Percentiles rank a stretch among this genome's conserved stretches.
Conservation (phyloP, 1,140 invertebrate species). For the Odontomachus brunneus region DNA sequence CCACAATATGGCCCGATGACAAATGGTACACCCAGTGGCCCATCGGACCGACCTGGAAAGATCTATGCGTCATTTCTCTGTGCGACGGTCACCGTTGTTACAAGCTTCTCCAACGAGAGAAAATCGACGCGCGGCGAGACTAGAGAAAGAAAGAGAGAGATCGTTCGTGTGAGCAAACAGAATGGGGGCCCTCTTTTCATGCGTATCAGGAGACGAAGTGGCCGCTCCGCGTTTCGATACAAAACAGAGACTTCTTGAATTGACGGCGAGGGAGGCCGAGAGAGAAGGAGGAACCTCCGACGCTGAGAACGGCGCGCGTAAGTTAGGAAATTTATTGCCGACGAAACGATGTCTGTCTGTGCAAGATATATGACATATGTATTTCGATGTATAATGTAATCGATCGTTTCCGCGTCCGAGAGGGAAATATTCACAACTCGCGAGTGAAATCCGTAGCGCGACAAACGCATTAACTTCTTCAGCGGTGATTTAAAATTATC, state of each 20-base stretch:
- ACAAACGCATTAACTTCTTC: too few species aligned
- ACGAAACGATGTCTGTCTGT: constrained; percentile 12
- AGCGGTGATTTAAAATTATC: too few species aligned
- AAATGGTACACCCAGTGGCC: constrained; percentile 79
- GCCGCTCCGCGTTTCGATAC: constrained; percentile 6
- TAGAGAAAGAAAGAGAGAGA: constrained; percentile 46
- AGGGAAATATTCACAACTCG: too few species aligned
- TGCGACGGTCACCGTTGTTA: constrained; percentile 63
- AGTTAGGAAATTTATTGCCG: constrained; percentile 16
- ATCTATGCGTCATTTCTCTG: constrained; percentile 68
- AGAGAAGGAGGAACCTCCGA: not conserved
- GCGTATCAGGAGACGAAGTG: constrained; percentile 28
- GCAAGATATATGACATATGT: not conserved
- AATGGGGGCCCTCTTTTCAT: constrained; percentile 54
- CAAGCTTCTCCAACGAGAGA: constrained; percentile 4
- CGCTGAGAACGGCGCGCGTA: constrained; percentile 27
- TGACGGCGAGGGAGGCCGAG: not conserved
- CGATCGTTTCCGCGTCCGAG: not conserved
- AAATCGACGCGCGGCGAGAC: constrained; percentile 42
- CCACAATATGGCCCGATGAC: constrained; percentile 84
- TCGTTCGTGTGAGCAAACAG: constrained; percentile 55
- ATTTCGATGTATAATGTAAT: not conserved
- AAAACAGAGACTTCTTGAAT: constrained; percentile 46
- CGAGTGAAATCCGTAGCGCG: too few species aligned
- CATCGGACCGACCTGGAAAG: constrained; percentile 62